Base-by-base conservation (phyloP, 1,140 invertebrate genomes). In the Maniola jurtina region DNA sequence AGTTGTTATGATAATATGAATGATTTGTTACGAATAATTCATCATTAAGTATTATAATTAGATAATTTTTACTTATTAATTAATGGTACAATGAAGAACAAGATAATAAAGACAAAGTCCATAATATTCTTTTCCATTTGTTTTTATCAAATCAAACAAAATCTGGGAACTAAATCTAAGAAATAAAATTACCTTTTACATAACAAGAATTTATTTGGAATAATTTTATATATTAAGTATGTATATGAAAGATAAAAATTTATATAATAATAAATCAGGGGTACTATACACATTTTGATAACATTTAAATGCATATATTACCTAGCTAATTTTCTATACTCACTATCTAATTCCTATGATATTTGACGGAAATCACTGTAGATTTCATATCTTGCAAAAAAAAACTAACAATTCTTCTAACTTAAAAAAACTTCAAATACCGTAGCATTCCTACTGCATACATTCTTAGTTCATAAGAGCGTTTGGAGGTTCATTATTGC, bases 1-100 rank as follows among this genome's bases (percentile, higher is more conserved):
- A 58, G 10, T 65, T 58, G 68, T 70, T 69, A 52, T 25, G 10
- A n/a, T n/a, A n/a, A n/a, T n/a, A n/a, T n/a, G n/a, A n/a, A n/a
- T n/a, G n/a, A n/a, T n/a, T n/a, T n/a, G n/a, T 13, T 48, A 48
- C n/a, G 45, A 48, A 14, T 48, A 11, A 6, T 16, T 52, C 15
- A 52, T 45, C 5, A 1, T 11, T 45, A 8, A n/a, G 9, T 45
- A 45, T 45, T 45, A 45, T 11, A 11, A 11, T 11, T n/a, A 45
- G 10, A 11, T 45, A 45, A 45, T 45, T 45, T 45, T 45, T 45
- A 45, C 13, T 45, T 25, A 25, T 52, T 52, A 25, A 35, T 7
- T 25, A 61, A 48, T 61, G 59, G 48, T 15, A 50, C 42, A 45
- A 33, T 61, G n/a, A 52, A 61, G 35, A 14, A 61, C 48, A 14